Conservation (phyloP, 1,140 invertebrate species). For the Helicoverpa zea region DNA sequence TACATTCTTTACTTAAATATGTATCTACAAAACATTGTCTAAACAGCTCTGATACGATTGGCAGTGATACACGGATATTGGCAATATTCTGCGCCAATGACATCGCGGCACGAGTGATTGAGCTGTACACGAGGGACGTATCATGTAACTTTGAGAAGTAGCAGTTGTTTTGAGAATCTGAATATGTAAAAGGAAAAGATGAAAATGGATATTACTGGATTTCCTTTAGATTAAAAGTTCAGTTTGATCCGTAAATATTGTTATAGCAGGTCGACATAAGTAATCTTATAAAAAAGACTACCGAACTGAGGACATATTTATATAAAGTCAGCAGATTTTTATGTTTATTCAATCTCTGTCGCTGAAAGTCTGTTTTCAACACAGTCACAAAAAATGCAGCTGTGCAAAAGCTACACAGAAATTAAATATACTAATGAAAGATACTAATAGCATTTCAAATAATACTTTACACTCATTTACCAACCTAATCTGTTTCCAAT, state of each 20-base stretch:
- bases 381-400: too few species aligned
- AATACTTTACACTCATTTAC: neutral
- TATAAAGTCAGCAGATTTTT: too few species aligned
- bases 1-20: neutral
- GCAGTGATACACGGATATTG: constrained; percentile 40
- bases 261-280: too few species aligned
- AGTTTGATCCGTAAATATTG: too few species aligned
- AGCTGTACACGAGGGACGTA: neutral
- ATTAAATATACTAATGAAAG: too few species aligned
- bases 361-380: too few species aligned
- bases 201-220: too few species aligned
- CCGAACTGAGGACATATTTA: too few species aligned
- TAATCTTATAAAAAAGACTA: too few species aligned
- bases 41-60: neutral
- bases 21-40: neutral
- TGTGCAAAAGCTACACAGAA: too few species aligned
- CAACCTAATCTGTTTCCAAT: neutral
- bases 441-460: neutral
- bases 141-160: neutral
- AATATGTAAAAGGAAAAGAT: too few species aligned
- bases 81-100: constrained; percentile 27
- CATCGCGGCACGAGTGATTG: constrained; percentile 8
- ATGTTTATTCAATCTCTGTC: neutral
- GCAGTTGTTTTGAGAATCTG: neutral
- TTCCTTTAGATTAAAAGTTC: too few species aligned